Base-by-base conservation (phyloP, 2,797 vertebrate genomes). In the Alouatta caraya region DNA sequence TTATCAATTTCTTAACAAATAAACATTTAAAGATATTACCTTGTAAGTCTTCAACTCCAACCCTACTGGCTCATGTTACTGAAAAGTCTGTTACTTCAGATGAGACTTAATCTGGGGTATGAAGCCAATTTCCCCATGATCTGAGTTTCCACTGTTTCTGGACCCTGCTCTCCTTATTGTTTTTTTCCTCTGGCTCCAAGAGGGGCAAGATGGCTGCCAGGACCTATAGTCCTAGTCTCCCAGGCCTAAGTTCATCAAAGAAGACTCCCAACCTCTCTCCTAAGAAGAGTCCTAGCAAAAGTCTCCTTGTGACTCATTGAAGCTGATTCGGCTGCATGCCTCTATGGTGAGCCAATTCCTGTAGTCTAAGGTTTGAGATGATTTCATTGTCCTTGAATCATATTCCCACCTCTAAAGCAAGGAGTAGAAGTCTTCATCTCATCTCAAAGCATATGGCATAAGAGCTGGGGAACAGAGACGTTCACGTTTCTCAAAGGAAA, bases 401-500 rank as follows among this genome's bases (percentile, higher is more conserved):
- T 7, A 46, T 1, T 2, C 42, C 52, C 24, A 79, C 50, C 59
- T 42, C 8, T 86, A n/a, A 80, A 96, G 44, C 37, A 81, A 87
- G 67, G 50, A 81, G 10, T 67, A 13, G 52, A 26, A 79, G 17
- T 67, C 55, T 26, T 94, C 39, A 33, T 59, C 17, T 92, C n/a
- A 75, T 57, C 50, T 75, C 46, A 94, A n/a, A 95, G 64, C n/a
- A 11, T 39, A 2, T 15, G 8, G 55, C 55, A 4, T 48, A 81
- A 85, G 28, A 92, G 52, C 70, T 80, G 33, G 48, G 24, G 26
- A 93, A 64, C 26, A 82, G 83, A 59, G 10, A 57, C 67, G 24
- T 94, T 91, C 42, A 64, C 59, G 33, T 94, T 91, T n/a, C 83
- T 96, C n/a, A 84, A 76, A 95, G 75, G 44, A 93, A 89, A n/a